These are phyloP conservation scores for Acanthochromis polyacanthus DNA, from an alignment of 2,113 vertebrate species.

Conservation along the genomic window DNA sequence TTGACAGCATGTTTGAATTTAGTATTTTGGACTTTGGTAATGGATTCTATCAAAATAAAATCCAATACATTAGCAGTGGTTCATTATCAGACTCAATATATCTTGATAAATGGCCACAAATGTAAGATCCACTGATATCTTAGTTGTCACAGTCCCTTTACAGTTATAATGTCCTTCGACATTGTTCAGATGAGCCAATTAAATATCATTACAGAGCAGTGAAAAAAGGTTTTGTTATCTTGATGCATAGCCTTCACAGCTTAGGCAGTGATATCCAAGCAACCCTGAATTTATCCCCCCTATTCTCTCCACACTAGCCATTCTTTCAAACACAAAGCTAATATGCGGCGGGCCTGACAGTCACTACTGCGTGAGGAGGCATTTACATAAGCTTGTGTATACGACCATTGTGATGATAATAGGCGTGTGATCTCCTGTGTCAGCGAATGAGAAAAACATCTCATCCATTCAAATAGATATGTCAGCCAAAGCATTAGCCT, in stretches of 20 bases:
- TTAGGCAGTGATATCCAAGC: conserved; percentile 44
- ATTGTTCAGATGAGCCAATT: conserved; percentile 59
- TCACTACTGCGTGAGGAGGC: conserved; percentile 58
- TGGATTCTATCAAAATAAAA: conserved; percentile 31
- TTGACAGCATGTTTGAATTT: conserved; percentile 20
- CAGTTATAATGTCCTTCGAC: conserved; percentile 16
- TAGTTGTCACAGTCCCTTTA: conserved; percentile 22
- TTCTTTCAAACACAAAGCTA: conserved; percentile 76
- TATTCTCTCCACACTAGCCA: conserved; percentile 55
- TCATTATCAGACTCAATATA: conserved; percentile 29
- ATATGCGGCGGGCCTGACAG: conserved; percentile 70
- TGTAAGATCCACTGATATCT: conserved; percentile 38
- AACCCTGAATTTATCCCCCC: conserved; percentile 63
- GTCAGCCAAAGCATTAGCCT: conserved; percentile 75
- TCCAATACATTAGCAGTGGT: conserved; percentile 32
- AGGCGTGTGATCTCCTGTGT: conserved; percentile 78
- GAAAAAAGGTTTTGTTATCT: conserved; percentile 55
- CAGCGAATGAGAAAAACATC: conserved; percentile 73
- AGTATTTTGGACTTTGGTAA: conserved; percentile 32
- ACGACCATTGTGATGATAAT: conserved; percentile 80
- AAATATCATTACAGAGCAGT: conserved; percentile 49
- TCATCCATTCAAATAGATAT: conserved; percentile 76
- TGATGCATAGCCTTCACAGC: conserved; percentile 38
- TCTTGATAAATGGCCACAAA: conserved; percentile 13
- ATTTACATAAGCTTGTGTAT: conserved; percentile 81